Evolutionary conservation across 2,888 invertebrate species (phyloP).

Genomic region (Campoplex nolae): DNA sequence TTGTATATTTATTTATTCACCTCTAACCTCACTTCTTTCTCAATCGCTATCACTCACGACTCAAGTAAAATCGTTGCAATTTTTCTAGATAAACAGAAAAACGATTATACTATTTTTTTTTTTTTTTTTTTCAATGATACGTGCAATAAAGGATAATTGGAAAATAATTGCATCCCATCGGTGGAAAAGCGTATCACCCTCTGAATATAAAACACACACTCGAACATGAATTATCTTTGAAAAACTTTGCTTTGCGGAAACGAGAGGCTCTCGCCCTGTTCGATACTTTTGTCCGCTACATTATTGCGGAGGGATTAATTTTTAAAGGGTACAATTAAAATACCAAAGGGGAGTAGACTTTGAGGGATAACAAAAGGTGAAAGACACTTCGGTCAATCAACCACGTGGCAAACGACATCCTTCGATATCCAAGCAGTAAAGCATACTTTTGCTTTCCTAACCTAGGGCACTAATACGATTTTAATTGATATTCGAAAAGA

Average conservation of each 20-base stretch:
- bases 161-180: slow-evolving; percentile 52
- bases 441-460: slow-evolving; percentile 64
- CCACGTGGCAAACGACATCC: slow-evolving; percentile 49
- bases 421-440: slow-evolving; percentile 69
- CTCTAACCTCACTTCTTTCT: too few relatives aligned
- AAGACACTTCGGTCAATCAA: slow-evolving; percentile 26
- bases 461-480: slow-evolving; percentile 77
- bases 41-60: not conserved
- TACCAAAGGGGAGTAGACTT: slow-evolving; percentile 58
- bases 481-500: slow-evolving; percentile 79
- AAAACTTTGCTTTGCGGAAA: slow-evolving; percentile 17
- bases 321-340: slow-evolving; percentile 78
- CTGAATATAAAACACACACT: slow-evolving; percentile 30
- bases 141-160: slow-evolving; percentile 55
- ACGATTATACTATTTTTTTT: slow-evolving; percentile 12
- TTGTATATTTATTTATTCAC: too few relatives aligned
- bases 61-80: not conserved
- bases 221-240: not conserved
- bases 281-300: slow-evolving; percentile 34
- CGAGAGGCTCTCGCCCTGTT: slow-evolving; percentile 8
- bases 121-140: slow-evolving; percentile 23
- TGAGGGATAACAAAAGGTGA: slow-evolving; percentile 32
- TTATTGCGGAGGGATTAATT: slow-evolving; percentile 71
- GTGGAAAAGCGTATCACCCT: slow-evolving; percentile 14
- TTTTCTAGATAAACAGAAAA: slow-evolving; percentile 28